Evolutionary conservation across 2,888 invertebrate species (phyloP), one percentile per base, ranked within the genome.

Genomic region (Drosophila silvestris): DNA sequence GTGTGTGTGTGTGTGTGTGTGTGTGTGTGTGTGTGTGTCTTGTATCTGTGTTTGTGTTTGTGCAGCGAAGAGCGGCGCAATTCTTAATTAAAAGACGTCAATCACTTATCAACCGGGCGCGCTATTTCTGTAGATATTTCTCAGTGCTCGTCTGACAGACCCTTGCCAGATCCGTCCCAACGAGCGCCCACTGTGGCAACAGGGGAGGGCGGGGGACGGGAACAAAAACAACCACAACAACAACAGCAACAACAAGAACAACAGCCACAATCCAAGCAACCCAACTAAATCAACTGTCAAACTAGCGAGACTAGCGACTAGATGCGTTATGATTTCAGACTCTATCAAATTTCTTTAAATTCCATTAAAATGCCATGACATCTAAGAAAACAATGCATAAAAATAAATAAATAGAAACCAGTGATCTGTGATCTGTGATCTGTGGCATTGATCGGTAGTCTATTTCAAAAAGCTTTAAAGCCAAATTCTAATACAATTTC

Each of bases 31-130:
- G 86, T 85, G 85, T 28, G 28, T 28, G 28, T 28, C 28, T 28
- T 28, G 28, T 28, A 28, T 28, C 5, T 28, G 28, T 28, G 67
- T 35, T 10, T 75, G 73, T 82, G 82, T 88, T 85, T 85, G 89
- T 85, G 85, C 89, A 84, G 70, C 82, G 74, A 83, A 86, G 87
- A 85, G 87, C 83, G 82, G 89, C 88, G 85, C 88, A 88, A 86
- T 88, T 88, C 87, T 85, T 88, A 88, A 88, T 88, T 88, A 88
- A 88, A 89, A 88, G 87, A 88, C 87, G 90, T 89, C 87, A 88
- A 88, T 88, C 87, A 88, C 88, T 88, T 89, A 88, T 88, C 87
- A 88, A 89, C 85, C 89, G 72, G 59, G 54, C 53, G 67, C 78
- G 87, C 85, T 88, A 88, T 88, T 88, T 88, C 73, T 61, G 83